Base-by-base conservation (phyloP, 2,113 vertebrate genomes). In the Seriola aureovittata region DNA sequence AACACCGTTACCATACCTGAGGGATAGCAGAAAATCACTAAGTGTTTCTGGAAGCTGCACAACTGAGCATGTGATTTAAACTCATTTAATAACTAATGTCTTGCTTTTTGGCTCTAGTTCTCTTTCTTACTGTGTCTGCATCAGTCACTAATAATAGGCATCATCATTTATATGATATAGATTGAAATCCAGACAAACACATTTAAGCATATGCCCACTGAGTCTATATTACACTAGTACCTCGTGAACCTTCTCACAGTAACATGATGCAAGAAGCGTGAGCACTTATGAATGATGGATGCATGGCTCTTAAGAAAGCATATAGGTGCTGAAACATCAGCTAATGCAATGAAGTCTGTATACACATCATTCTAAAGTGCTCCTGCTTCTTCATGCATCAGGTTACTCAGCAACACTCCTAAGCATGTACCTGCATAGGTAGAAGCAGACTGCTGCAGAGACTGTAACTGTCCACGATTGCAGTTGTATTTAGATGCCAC, bases 1-100 rank as follows among this genome's bases (percentile, higher is more conserved):
- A 99, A 99, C 71, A 99, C 95, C 0, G 96, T 99, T 54, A 99
- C 93, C 98, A 99, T 99, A 59, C 98, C 98, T 99, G 89, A 52
- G 32, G 44, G 21, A 75, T 0, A 48, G 9, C 13, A 72, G 2
- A 17, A 23, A 29, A 14, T 17, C 2, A 17, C 2, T 50, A 14
- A 25, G 48, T 29, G 57, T 60, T 78, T 66, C 34, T 59, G 13
- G 54, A 19, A 72, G 78, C 25, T 29, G 40, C 12, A 38, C 1
- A 62, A 13, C 1, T 36, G 38, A 71, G 5, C 16, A 23, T 42
- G 57, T 36, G 13, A 75, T 57, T 10, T 48, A 9, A 29, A n/a
- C 38, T 57, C 36, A 50, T 11, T 34, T 16, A 65, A 13, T 48
- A 59, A 44, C 5, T 25, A 25, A 71, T 40, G n/a, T 62, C 40